Percentiles rank a stretch among this genome's conserved stretches.
Conservation (phyloP, 2,888 invertebrate genomes). For the Aleiodes testaceus region DNA sequence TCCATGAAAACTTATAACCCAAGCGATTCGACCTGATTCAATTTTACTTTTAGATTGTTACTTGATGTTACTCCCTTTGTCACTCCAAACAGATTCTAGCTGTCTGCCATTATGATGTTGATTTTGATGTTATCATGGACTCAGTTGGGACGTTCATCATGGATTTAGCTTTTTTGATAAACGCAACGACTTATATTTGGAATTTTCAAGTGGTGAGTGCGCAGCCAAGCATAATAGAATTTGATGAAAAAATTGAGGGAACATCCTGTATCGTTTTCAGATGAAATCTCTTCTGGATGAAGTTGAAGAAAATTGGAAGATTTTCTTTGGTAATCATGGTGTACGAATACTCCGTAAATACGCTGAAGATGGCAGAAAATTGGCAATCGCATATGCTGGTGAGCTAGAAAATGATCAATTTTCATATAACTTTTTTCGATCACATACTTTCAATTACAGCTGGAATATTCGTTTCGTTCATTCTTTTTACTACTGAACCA, state of each 20-base stretch:
- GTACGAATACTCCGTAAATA: constrained; percentile 13
- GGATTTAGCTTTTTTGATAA: constrained; percentile 21
- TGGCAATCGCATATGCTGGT: constrained; percentile 24
- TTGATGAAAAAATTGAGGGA: too few species aligned
- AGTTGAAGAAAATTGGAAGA: constrained; percentile 16
- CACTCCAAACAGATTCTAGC: neutral
- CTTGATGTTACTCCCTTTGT: too few species aligned
- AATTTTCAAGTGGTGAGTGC: neutral
- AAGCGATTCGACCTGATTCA: too few species aligned
- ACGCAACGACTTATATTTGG: constrained; percentile 8
- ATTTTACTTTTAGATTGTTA: too few species aligned
- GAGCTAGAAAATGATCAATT: neutral
- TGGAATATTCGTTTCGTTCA: neutral
- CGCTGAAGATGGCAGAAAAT: constrained; percentile 16
- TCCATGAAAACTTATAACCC: too few species aligned
- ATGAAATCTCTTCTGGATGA: constrained; percentile 16
- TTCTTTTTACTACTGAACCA: constrained; percentile 22
- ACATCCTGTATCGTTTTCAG: neutral
- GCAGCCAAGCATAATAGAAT: too few species aligned
- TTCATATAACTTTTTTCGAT: neutral
- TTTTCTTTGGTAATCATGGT: neutral
- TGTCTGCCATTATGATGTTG: neutral
- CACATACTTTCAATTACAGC: neutral
- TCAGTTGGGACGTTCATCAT: constrained; percentile 11
- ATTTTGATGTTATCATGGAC: constrained; percentile 14